Conservation (phyloP, 2,888 invertebrate species). For the Xanthia togata region DNA sequence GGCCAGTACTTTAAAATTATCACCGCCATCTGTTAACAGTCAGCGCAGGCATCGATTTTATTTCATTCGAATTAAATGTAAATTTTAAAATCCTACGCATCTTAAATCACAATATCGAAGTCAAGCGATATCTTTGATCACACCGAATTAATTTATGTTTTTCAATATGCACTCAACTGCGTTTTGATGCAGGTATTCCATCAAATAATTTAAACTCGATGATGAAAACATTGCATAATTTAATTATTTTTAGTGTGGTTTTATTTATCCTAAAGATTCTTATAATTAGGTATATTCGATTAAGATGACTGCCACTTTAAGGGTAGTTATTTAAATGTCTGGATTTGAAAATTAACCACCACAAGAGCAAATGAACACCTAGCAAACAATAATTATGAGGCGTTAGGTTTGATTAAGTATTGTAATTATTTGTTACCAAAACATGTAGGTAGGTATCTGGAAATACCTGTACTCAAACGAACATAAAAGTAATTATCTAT, state of each 20-base stretch:
- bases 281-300: no score
- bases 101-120: constrained; percentile 63
- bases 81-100: constrained; percentile 56
- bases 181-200: constrained; percentile 26
- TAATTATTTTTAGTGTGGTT: constrained; percentile 13
- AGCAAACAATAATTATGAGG: no score
- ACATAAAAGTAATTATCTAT: no score
- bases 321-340: no score
- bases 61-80: constrained; percentile 50
- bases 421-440: no score
- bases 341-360: no score
- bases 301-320: no score
- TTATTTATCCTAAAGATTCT: background rate
- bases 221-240: constrained; percentile 21
- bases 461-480: no score
- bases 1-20: constrained; percentile 56
- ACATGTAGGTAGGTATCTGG: no score
- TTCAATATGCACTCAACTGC: constrained; percentile 46
- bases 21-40: constrained; percentile 53
- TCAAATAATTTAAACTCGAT: constrained; percentile 32
- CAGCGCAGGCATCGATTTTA: constrained; percentile 46
- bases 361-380: no score
- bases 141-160: constrained; percentile 61
- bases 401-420: no score
- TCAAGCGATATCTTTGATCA: constrained; percentile 64